Conservation (phyloP, 2,888 invertebrate species). For the Tetragonula carbonaria region DNA sequence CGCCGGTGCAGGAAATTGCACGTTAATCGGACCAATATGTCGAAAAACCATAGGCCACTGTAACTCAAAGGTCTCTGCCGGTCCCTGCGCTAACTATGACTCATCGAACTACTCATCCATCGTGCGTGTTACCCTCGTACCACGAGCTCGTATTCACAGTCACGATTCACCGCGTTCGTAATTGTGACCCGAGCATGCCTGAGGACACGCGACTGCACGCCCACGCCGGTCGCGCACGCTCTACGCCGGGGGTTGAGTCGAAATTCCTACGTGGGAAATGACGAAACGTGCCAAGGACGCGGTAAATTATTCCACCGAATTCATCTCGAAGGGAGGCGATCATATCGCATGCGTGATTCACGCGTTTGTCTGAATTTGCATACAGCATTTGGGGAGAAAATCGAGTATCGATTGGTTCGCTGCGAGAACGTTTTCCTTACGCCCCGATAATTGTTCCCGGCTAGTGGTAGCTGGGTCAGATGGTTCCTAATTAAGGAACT, state of each 20-base stretch:
- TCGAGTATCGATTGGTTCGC: slow-evolving; percentile 15
- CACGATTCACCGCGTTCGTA: slow-evolving; percentile 54
- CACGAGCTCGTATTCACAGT: slow-evolving; percentile 55
- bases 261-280: slow-evolving; percentile 46
- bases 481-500: slow-evolving; percentile 45
- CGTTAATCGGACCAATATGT: not conserved
- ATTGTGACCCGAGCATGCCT: slow-evolving; percentile 51
- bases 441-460: slow-evolving; percentile 2
- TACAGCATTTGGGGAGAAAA: not conserved
- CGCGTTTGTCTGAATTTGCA: not conserved
- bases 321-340: not conserved
- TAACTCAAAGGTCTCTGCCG: slow-evolving; percentile 39
- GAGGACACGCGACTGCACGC: slow-evolving; percentile 55
- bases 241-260: not conserved
- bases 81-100: slow-evolving; percentile 57
- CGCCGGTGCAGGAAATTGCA: not conserved
- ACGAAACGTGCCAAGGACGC: not conserved
- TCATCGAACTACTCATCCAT: slow-evolving; percentile 61
- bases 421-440: not conserved
- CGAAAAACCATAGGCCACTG: slow-evolving; percentile 21
- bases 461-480: slow-evolving; percentile 21
- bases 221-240: slow-evolving; percentile 25
- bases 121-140: slow-evolving; percentile 14
- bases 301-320: not conserved
- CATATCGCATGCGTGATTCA: not conserved